Evolutionary conservation across 2,888 invertebrate genomes (phyloP), one percentile per base, ranked within the genome.

Genomic region (Psylliodes chrysocephalus): DNA sequence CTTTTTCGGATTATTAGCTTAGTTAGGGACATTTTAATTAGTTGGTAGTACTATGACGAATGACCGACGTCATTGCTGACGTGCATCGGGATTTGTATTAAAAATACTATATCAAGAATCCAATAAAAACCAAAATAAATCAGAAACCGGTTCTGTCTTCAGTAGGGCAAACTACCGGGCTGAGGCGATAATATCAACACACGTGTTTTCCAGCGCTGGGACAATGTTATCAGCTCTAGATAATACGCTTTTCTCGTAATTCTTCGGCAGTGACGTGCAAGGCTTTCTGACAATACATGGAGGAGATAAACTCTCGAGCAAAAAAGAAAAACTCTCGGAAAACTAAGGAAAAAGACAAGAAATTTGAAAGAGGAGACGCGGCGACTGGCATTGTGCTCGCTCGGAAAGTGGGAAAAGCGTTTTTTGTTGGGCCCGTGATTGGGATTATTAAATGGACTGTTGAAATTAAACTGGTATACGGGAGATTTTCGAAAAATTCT

Each of bases 181-280:
- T 65, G 56, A 25, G 8, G 42, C 44, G 76, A 75, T 75, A 74
- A 67, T 69, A 75, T 75, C 73, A 69, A 67, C 74, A 75, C 71
- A 75, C 75, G 74, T 75, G 74, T 75, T 71, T 69, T 60, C 64
- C 42, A 60, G 65, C 70, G 68, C 67, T 70, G 64, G 71, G 68
- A 75, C 74, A 73, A 75, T 73, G 75, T 73, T 76, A 77, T 76
- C 76, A 75, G 73, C 72, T 68, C 65, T 65, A 73, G 75, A 77
- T 77, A 76, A 77, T 74, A 70, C 76, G 68, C 63, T 47, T 51
- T 67, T 66, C 67, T 72, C 75, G 77, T 77, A 76, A 75, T 73
- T 77, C 75, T 75, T 69, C 67, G 55, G 40, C 69, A 66, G 68
- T 70, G 75, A 74, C 72, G 66, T 70, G 72, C 51, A 25, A 42